Evolutionary conservation across 2,113 vertebrate genomes (phyloP).

Genomic region (Pandion haliaetus): DNA sequence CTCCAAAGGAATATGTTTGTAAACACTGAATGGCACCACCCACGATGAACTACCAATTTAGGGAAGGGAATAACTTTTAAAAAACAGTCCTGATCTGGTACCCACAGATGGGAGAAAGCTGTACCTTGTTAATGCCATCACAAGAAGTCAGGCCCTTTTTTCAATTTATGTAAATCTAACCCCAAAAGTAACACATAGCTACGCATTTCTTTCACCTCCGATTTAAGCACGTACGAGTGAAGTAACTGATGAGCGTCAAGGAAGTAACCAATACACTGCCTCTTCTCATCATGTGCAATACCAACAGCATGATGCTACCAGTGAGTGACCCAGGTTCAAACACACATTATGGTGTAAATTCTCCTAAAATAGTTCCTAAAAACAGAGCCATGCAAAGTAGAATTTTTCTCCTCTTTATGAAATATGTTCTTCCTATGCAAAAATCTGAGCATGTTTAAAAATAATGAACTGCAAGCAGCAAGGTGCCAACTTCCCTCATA

Average conservation of each 20-base stretch:
- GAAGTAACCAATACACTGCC: neutral
- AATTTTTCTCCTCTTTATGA: slow-evolving; percentile 15
- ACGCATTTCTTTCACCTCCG: neutral
- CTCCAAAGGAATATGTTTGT: neutral
- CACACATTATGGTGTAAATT: neutral
- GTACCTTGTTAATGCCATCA: neutral
- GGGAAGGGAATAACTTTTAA: neutral
- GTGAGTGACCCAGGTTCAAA: neutral
- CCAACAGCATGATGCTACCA: neutral
- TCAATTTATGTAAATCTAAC: neutral
- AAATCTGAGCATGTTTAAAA: neutral
- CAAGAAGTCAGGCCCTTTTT: neutral
- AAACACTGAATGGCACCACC: neutral
- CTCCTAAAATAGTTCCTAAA: slow-evolving; percentile 31
- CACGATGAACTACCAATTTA: neutral
- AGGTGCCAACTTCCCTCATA: neutral
- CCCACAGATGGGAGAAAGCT: neutral
- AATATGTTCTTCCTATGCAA: neutral
- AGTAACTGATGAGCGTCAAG: neutral
- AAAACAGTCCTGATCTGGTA: neutral
- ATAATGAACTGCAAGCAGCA: neutral
- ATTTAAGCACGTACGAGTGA: slow-evolving; percentile 35
- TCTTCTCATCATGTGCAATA: neutral
- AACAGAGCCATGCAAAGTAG: neutral
- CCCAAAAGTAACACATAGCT: neutral